Evolutionary conservation across 1,140 invertebrate species (phyloP), one percentile per base, ranked within the genome.

Genomic region (Eumaeus atala): DNA sequence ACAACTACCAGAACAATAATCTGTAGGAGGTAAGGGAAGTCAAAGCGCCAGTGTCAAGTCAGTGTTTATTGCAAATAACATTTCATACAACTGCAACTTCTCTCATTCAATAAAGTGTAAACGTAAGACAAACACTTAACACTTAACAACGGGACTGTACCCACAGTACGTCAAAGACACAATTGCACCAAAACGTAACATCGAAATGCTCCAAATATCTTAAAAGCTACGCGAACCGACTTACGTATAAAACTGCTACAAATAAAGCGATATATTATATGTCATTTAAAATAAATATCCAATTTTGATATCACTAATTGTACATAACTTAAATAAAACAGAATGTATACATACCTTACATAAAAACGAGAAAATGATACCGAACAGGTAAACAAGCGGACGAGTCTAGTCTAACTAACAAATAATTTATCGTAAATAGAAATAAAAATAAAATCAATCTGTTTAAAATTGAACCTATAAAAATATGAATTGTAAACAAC

Each of bases 131-230:
- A n/a, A n/a, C n/a, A n/a, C 53, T 58, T 3, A 6, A 28, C 38
- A 54, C 36, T 48, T 16, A 70, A 63, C 14, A 1, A 9, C 40
- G 12, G 17, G 12, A 37, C 35, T 18, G 12, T 14, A 33, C 37
- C 18, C 7, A 42, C 37, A 53, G 40, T n/a, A 53, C 21, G 12
- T 38, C 33, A 36, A 77, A 55, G 67, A 47, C n/a, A 66, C 78
- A 80, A 84, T 84, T 84, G 78, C 81, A 82, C 78, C 76, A 71
- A 73, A 59, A 71, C 62, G 48, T 78, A 73, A 78, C 64, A 68
- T 58, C 53, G 74, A 82, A 78, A 79, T 76, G 72, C 75, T 76
- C 76, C 70, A 65, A 72, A 63, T 61, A 59, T 28, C 58, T 59
- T 66, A 61, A 28, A n/a, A 59, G 40, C 61, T 66, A 66, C 21